A percentile compares a stretch with the other conserved stretches of the same genome.
Conservation (phyloP, 1,140 invertebrate genomes). For the Psilanteris sp. region DNA sequence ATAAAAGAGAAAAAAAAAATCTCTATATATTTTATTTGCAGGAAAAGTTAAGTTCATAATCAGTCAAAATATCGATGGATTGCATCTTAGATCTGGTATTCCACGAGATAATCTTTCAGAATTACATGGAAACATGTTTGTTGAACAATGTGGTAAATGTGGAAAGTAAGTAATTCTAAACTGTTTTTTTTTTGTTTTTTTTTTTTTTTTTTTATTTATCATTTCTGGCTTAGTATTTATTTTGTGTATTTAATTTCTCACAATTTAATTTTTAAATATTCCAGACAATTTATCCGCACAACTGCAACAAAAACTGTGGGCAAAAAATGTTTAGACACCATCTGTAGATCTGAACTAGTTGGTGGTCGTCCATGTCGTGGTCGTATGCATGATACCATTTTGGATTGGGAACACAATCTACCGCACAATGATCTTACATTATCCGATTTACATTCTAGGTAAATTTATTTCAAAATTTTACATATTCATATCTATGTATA, state of each 20-base stretch:
- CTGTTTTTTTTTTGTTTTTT: no score
- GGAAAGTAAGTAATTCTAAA: conserved; percentile 83
- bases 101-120: conserved; percentile 90
- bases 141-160: conserved; percentile 96
- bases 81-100: conserved; percentile 95
- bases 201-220: conserved; percentile 38
- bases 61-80: conserved; percentile 98
- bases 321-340: conserved; percentile 90
- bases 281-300: conserved; percentile 90
- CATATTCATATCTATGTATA: no score
- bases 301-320: conserved; percentile 93
- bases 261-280: no score
- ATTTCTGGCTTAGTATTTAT: no score
- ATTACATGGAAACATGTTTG: conserved; percentile 99
- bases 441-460: conserved; percentile 94
- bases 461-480: no score
- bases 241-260: no score
- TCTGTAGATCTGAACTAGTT: conserved; percentile 84
- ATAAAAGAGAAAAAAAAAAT: no score
- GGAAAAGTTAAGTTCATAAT: conserved; percentile 92
- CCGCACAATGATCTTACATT: conserved; percentile 93
- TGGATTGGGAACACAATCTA: conserved; percentile 99
- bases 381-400: conserved; percentile 92
- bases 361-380: conserved; percentile 89
- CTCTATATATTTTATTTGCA: no score